Percentiles rank a stretch among this genome's conserved stretches.
phyloP scores from a whole-genome alignment of 2,797 vertebrate species.

The Sciurus vulgaris region DNA sequence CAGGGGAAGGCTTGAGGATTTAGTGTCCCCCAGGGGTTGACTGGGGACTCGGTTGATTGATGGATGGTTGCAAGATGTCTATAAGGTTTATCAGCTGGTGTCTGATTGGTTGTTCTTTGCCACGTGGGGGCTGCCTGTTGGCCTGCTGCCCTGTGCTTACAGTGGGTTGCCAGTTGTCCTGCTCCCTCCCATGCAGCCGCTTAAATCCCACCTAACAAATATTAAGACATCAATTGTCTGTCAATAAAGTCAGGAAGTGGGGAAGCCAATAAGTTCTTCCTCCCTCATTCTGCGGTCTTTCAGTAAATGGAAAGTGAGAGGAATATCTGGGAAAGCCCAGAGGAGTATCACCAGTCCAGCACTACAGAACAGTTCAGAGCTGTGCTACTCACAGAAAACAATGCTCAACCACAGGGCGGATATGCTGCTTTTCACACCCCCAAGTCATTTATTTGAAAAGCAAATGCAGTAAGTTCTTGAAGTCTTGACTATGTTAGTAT shows the following conservation, averaged over 20 bases:
- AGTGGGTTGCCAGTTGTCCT: no score
- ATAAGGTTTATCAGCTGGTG: no score
- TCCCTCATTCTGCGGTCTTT: conserved; percentile 31
- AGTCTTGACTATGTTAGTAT: neutral
- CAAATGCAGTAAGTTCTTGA: conserved; percentile 50
- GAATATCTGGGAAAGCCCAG: neutral
- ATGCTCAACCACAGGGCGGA: conserved; percentile 83
- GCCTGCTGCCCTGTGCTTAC: no score
- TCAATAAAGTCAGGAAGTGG: conserved; percentile 31
- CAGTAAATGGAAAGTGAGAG: conserved; percentile 65
- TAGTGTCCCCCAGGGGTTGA: no score
- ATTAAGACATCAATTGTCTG: neutral
- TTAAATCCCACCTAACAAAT: no score
- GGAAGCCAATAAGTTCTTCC: neutral
- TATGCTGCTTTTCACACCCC: conserved; percentile 82
- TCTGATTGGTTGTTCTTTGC: no score
- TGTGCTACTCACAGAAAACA: conserved; percentile 66
- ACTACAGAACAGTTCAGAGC: conserved; percentile 68
- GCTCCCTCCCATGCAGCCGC: no score
- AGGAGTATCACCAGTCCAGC: conserved; percentile 20
- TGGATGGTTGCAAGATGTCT: no score
- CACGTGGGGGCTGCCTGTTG: no score
- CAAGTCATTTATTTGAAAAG: conserved; percentile 77
- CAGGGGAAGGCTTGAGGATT: no score
- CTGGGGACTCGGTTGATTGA: no score